Conservation (phyloP, 2,797 vertebrate genomes). For the Scyliorhinus canicula region DNA sequence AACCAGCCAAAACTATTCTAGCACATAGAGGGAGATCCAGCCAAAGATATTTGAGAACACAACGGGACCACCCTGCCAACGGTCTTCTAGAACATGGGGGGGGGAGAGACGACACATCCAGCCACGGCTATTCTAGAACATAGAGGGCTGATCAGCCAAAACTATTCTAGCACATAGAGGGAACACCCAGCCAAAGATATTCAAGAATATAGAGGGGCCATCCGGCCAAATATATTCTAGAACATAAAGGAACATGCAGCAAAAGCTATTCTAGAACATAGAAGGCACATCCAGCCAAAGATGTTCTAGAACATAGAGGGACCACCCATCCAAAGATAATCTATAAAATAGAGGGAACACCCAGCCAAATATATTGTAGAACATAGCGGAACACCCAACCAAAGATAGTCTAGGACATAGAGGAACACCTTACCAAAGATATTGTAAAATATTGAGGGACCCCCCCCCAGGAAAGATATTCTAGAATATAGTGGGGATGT, state of each 20-base stretch:
- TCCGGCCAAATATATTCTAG: neutral
- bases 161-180: neutral
- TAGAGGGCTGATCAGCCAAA: neutral
- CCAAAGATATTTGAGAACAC: neutral
- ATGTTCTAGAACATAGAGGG: neutral
- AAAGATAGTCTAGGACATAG: neutral
- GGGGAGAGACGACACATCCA: too few species aligned
- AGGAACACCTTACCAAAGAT: neutral
- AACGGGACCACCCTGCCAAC: too few species aligned
- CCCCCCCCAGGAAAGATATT: too few species aligned
- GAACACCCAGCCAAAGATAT: neutral
- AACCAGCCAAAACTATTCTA: too few species aligned
- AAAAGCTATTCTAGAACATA: neutral
- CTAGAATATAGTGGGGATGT: neutral
- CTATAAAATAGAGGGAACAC: neutral
- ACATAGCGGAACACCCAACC: neutral
- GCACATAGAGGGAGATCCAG: too few species aligned
- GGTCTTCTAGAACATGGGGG: too few species aligned
- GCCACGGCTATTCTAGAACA: too few species aligned
- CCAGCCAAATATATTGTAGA: neutral
- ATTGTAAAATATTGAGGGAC: neutral
- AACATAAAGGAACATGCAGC: neutral
- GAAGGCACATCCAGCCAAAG: neutral
- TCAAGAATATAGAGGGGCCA: neutral
- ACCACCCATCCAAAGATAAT: neutral